Base-by-base conservation (phyloP, 1,140 invertebrate genomes). In the Melanaphis sacchari region DNA sequence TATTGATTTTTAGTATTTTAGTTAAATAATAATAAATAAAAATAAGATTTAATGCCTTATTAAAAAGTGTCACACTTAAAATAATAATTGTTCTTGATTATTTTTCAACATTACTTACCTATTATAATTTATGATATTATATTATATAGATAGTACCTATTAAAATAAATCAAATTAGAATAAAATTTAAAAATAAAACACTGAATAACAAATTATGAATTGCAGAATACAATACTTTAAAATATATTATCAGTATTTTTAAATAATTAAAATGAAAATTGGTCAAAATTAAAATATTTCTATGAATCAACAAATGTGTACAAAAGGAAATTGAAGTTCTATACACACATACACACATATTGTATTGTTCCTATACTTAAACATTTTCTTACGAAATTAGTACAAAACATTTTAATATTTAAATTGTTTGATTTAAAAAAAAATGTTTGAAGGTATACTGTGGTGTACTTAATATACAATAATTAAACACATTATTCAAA, bases 401-500 rank as follows among this genome's bases (percentile, higher is more conserved):
- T 41, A 26, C 11, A 41, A 31, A 26, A 40, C 9, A 22, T 40
- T 84, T 84, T 31, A 24, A 15, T 41, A 41, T 41, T 41, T 11
- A 41, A 36, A 41, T 84, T 41, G 9, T 84, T 26, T 26, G 24
- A 24, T 31, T 84, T 11, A 24, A 38, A 38, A 36, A 18, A 81
- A 38, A 82, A 41, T 84, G 2, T 3, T 84, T 84, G 40, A 40
- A 26, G 22, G 38, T 40, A 84, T 2, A 41, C 40, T 40, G 24
- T 26, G 36, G 8, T 22, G 36, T 82, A 49, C 46, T 15, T 49
- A 49, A 9, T 24, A 9, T 38, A 41, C 41, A 84, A 40, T 85
- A 85, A 84, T 84, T 84, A 84, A 85, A 43, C 84, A 41, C 31
- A 41, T 85, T 85, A 38, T 85, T 41, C 40, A 85, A 89, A 89